Base-by-base conservation (phyloP, 1,140 invertebrate species). In the Drosophila dunni region DNA sequence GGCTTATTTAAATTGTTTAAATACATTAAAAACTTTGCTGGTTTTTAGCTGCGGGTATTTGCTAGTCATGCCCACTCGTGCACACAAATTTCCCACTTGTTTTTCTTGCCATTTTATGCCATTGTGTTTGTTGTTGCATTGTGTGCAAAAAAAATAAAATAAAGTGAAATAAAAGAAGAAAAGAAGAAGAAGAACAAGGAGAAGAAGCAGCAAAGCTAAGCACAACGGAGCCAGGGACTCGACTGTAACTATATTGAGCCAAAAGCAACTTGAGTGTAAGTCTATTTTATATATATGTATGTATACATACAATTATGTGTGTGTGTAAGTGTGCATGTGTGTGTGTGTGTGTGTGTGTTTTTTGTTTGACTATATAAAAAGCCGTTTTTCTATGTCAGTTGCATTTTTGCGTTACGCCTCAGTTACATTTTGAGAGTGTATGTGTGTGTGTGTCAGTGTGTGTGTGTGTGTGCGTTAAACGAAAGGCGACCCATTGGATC, bases 381-480 rank as follows among this genome's bases (percentile, higher is more conserved):
- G 79, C 72, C 75, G 82, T 86, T 86, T 79, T 88, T 86, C 83
- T 86, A 86, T 86, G 83, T 86, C 79, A 86, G 83, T 79, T 86
- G 83, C 83, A 86, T 75, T 88, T 88, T 60, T 71, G 76, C 82
- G 75, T 54, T 75, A 70, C 66, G 76, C 76, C 76, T 86, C 71
- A 73, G 82, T 70, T 68, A 73, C 79, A 84, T 44, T 67, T 76
- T 56, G 34, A 29, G 7, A 5, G 8, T 33, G 13, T 63, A 3
- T 57, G 40, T 56, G 54, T 69, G 44, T 64, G 2, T 3, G 8
- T 33, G 13, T 63, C 3, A 44, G 40, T 46, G 54, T 69, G 44
- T 64, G 62, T 60, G 61, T 54, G 60, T 75, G 36, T 61, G 36
- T 60, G 72, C 34, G 40, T 29, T 53, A 44, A 64, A 44, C 61